These are phyloP conservation scores for Cabera pusaria DNA, from an alignment of 2,888 invertebrate species.

Conservation along the genomic window DNA sequence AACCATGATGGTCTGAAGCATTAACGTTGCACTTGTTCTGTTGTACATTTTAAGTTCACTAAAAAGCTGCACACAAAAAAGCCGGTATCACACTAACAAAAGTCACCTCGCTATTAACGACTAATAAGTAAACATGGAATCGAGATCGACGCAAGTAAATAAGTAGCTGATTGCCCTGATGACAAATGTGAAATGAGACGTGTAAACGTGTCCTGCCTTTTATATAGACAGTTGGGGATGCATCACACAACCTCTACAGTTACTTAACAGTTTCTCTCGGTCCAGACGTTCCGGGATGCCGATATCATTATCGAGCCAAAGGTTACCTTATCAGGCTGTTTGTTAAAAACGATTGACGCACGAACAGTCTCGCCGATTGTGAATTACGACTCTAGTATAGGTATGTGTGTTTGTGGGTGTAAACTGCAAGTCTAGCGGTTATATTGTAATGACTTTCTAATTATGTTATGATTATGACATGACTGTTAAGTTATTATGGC, in stretches of 20 bases:
- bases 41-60: constrained; percentile 64
- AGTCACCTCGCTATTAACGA: constrained; percentile 11
- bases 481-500: no score
- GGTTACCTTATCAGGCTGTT: constrained; percentile 75
- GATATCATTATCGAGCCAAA: no score
- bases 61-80: constrained; percentile 7
- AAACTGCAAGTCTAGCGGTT: constrained; percentile 6
- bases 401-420: constrained; percentile 18
- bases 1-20: constrained; percentile 79
- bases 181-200: constrained; percentile 54
- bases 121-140: constrained; percentile 22
- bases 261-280: constrained; percentile 62
- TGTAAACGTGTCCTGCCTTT: constrained; percentile 46
- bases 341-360: constrained; percentile 79
- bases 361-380: constrained; percentile 66
- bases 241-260: constrained; percentile 50
- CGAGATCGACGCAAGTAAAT: constrained; percentile 30
- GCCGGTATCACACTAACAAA: constrained; percentile 30
- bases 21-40: constrained; percentile 73
- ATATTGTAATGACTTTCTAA: constrained; percentile 5
- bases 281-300: constrained; percentile 80
- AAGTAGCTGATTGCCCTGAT: constrained; percentile 40
- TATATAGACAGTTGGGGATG: constrained; percentile 64
- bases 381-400: constrained; percentile 32
- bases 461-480: no score